Evolutionary conservation across 2,888 invertebrate genomes (phyloP).

Genomic region (Deilephila porcellus): DNA sequence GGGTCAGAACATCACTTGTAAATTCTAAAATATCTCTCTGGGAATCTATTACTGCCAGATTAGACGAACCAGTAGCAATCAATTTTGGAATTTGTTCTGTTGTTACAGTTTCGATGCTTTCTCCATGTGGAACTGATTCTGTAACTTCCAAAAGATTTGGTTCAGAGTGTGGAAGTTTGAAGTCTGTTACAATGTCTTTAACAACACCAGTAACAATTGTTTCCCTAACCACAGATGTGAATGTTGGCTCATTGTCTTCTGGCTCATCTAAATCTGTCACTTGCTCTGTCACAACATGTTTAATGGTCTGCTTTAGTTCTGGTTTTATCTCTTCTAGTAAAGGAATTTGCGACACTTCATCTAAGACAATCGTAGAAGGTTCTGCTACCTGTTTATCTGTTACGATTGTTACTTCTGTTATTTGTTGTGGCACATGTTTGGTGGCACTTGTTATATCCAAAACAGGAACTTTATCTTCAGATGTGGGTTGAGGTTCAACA

Average conservation of each 20-base stretch:
- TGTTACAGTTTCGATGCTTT: not conserved
- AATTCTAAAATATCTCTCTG: not conserved
- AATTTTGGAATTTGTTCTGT: not conserved
- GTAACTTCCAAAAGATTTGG: constrained; percentile 7
- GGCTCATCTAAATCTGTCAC: constrained; percentile 25
- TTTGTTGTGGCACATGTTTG: constrained; percentile 1
- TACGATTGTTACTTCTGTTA: constrained; percentile 21
- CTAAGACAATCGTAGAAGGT: constrained; percentile 5
- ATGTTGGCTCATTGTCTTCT: constrained; percentile 23
- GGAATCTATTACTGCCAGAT: not conserved
- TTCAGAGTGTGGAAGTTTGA: constrained; percentile 2
- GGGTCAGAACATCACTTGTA: not conserved
- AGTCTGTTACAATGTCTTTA: constrained; percentile 11
- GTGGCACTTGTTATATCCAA: not conserved
- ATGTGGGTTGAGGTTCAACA: not conserved
- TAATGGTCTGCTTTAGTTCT: not conserved
- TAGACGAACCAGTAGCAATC: no score
- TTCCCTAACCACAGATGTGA: constrained; percentile 17
- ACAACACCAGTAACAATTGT: constrained; percentile 19
- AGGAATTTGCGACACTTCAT: not conserved
- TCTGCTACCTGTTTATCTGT: constrained; percentile 9
- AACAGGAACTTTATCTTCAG: not conserved
- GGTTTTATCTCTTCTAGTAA: constrained; percentile 13
- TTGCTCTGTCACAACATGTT: constrained; percentile 13
- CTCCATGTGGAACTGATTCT: not conserved